Evolutionary conservation across 1,140 invertebrate species (phyloP), one percentile per base, ranked within the genome.

Genomic region (Monochamus saltuarius): DNA sequence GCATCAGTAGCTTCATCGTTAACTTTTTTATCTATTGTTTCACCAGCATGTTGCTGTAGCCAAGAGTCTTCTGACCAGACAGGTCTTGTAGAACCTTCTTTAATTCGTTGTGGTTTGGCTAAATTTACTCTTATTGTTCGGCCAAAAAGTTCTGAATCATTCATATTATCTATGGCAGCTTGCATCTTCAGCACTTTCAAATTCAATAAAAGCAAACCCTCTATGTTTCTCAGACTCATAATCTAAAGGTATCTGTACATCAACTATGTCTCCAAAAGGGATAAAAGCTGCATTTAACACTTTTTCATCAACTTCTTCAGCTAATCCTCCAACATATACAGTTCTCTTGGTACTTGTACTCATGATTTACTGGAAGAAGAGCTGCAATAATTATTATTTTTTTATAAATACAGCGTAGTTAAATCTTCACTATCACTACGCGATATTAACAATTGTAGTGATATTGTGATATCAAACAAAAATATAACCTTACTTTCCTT

Each of bases 121-220:
- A 99, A 85, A 77, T 99, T 99, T 1, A 98, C 96, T 71, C 96
- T 84, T 64, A 99, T 94, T 55, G 96, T 99, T 64, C 94, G 84
- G 0, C 97, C 97, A 85, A 95, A 99, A 13, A 99, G 80, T 81
- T 99, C 97, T 0, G 95, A 92, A 76, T 99, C 95, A 83, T 99
- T 97, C 97, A 99, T 98, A 73, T 99, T 99, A 80, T 99, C 97
- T 74, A 99, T 98, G 35, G 98, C 96, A 50, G 95, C 91, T 88
- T 46, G 97, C 96, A 88, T 99, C 97, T 83, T 95, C 90, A 7
- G 87, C 84, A 62, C 84, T 84, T 82, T 99, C 97, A 82, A 97
- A 99, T 81, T 99, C 97, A 66, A 99, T 89, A 78, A 99, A 99
- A 1, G 95, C 95, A 82, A 99, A 99, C 40, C 96, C 96, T 76